Evolutionary conservation across 2,888 invertebrate genomes (phyloP).

Genomic region (Halocaridina rubra): DNA sequence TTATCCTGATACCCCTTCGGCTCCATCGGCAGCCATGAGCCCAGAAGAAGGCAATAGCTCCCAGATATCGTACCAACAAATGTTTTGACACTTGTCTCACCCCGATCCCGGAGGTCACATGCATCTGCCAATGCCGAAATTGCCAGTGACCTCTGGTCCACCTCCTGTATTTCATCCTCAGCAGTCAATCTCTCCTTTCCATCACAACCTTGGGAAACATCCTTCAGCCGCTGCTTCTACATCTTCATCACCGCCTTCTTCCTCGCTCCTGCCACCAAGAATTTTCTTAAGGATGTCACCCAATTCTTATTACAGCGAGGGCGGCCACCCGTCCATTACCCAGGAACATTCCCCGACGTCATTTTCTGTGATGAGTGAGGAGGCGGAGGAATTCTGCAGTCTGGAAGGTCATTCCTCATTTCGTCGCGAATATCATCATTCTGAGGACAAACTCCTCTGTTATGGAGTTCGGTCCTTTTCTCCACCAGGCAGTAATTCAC

Average conservation of each 20-base stretch:
- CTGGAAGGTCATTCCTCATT: conserved; percentile 18
- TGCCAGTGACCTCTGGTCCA: conserved; percentile 7
- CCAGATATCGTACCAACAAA: conserved; percentile 54
- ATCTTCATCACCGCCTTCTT: not conserved
- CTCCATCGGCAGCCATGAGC: conserved; percentile 51
- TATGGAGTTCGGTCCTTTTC: conserved; percentile 1
- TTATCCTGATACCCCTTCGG: conserved; percentile 51
- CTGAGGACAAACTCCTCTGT: conserved; percentile 18
- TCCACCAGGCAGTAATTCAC: not conserved
- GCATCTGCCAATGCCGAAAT: not conserved
- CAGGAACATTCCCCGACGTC: conserved; percentile 1
- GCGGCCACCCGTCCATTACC: not conserved
- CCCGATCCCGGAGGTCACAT: conserved; percentile 28
- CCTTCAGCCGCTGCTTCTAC: conserved; percentile 10
- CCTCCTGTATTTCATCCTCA: conserved; percentile 13
- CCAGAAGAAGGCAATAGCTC: conserved; percentile 56
- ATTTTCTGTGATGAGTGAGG: conserved; percentile 2
- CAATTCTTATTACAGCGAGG: not conserved
- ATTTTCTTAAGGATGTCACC: not conserved
- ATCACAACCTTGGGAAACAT: conserved; percentile 11
- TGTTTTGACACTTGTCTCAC: conserved; percentile 54
- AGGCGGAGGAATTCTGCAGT: conserved; percentile 8
- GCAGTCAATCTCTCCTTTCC: conserved; percentile 32
- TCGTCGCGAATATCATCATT: not conserved
- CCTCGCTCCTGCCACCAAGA: not conserved